Evolutionary conservation across 2,113 vertebrate species (phyloP), one percentile per base, ranked within the genome.

Genomic region (Panthera uncia): DNA sequence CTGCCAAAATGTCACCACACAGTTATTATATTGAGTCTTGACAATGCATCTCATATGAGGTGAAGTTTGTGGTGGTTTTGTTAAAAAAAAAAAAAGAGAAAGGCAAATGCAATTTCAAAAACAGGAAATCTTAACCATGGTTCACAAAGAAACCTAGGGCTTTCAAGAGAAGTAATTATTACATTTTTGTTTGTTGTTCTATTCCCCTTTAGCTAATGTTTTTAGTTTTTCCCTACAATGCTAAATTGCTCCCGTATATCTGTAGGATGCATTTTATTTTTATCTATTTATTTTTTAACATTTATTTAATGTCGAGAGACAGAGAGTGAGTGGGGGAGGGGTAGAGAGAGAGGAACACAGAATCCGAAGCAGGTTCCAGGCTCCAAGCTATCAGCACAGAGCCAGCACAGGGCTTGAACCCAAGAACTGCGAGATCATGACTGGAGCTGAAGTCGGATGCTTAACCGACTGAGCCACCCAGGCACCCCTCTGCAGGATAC

Each of bases 161-260:
- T 97, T 94, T 98, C 45, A 57, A 96, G 81, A 69, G 41, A 98
- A 94, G 8, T 69, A 65, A 91, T 86, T 13, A 71, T 79, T 93
- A 48, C 18, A 33, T 93, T 88, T 82, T 86, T 38, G 13, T 29
- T 29, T 90, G 61, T 96, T 88, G 33, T 97, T 95, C 92, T 85
- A 7, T 91, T 96, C 73, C 36, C 14, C 80, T 18, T 29, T n/a
- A 83, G 14, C 0, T 66, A 83, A 4, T 25, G 18, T 76, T 41
- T 27, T 74, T 96, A 50, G 23, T 79, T 76, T 94, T 97, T 89
- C 27, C 4, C 45, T 25, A 57, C 14, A 76, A 11, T 31, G 83
- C 29, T 5, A 81, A 8, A 41, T 79, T 89, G 83, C 63, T 48
- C 18, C 7, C 27, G 4, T 63, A 15, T 97, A 79, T 94, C n/a